Conservation (phyloP, 2,113 vertebrate genomes). For the Recurvirostra avosetta region DNA sequence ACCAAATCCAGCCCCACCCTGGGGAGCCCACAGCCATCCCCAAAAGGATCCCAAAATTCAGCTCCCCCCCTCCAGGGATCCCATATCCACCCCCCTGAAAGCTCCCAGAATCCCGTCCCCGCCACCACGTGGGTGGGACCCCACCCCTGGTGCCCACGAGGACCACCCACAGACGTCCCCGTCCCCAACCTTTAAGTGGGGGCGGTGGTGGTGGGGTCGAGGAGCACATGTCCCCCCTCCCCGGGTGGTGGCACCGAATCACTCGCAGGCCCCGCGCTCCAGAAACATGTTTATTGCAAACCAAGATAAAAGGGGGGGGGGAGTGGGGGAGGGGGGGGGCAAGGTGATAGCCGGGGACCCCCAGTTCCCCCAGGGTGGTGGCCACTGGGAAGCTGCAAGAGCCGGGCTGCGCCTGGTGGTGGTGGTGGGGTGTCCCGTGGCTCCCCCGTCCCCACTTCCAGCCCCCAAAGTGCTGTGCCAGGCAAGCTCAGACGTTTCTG, state of each 20-base stretch:
- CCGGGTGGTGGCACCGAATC: rapidly evolving
- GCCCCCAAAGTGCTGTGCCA: background rate
- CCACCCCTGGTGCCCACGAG: background rate
- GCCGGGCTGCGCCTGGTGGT: background rate
- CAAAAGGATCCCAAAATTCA: background rate
- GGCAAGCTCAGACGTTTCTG: background rate
- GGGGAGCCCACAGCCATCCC: background rate
- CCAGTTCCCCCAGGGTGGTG: background rate
- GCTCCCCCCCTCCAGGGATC: background rate
- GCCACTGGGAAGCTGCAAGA: background rate
- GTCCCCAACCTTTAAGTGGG: background rate
- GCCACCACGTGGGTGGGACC: background rate
- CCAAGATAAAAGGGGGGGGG: background rate
- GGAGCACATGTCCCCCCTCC: background rate
- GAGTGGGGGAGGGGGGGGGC: no score
- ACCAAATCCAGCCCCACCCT: background rate
- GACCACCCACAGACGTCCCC: background rate
- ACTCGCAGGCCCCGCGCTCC: background rate
- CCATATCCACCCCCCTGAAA: no score
- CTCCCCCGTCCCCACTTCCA: background rate
- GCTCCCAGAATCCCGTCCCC: background rate
- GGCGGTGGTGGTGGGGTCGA: rapidly evolving
- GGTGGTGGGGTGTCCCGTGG: no score
- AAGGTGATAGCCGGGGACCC: rapidly evolving
- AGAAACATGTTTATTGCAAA: conserved; percentile 11